phyloP scores from a whole-genome alignment of 2,888 invertebrate species.

The Clepsis dumicolana region DNA sequence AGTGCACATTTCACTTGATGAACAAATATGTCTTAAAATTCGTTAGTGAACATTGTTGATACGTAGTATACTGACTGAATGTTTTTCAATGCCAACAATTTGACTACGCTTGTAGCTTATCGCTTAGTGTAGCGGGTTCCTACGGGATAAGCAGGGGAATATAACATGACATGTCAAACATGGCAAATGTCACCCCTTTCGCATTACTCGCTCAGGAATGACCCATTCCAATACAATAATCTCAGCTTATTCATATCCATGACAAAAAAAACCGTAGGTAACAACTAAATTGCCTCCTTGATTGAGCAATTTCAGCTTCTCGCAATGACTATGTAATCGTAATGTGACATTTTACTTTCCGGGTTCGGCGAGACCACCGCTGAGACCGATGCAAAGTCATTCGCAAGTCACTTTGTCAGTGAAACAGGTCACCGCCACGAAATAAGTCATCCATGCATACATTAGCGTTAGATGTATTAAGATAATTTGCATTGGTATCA shows the following conservation, averaged over 20 bases:
- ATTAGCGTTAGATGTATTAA: constrained; percentile 57
- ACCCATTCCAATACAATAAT: not conserved
- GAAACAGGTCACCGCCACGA: constrained; percentile 74
- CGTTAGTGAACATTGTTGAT: too few relatives aligned
- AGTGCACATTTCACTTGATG: too few relatives aligned
- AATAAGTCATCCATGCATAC: constrained; percentile 79
- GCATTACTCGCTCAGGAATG: too few relatives aligned
- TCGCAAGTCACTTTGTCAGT: constrained; percentile 79
- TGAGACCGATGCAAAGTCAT: constrained; percentile 78
- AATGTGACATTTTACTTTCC: constrained; percentile 77
- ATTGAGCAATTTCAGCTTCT: not conserved
- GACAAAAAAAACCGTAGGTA: not conserved
- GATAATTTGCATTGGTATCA: constrained; percentile 76
- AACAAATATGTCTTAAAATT: too few relatives aligned
- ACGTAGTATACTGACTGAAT: too few relatives aligned
- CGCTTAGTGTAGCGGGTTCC: too few relatives aligned
- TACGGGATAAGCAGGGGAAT: too few relatives aligned
- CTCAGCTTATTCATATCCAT: not conserved
- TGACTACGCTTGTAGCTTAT: too few relatives aligned
- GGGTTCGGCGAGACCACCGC: constrained; percentile 75
- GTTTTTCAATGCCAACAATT: too few relatives aligned
- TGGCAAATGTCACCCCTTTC: too few relatives aligned
- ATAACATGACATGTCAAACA: too few relatives aligned
- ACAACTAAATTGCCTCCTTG: not conserved
- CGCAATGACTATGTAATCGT: constrained; percentile 38